Evolutionary conservation across 2,888 invertebrate species (phyloP).

Genomic region (Rhyacophila evoluta): DNA sequence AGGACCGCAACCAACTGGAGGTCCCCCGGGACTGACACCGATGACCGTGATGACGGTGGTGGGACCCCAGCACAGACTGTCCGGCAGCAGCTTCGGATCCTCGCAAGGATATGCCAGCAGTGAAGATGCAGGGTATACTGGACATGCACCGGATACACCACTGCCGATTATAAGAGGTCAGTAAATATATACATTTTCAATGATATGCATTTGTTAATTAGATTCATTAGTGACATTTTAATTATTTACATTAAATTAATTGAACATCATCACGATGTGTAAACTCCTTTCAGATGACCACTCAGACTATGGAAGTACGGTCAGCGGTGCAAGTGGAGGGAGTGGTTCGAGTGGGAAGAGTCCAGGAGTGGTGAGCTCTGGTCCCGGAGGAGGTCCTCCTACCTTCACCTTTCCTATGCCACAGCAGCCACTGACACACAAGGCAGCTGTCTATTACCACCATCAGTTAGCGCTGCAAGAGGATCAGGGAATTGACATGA

Average conservation of each 20-base stretch:
- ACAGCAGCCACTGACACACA: constrained; percentile 78
- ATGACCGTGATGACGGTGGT: constrained; percentile 55
- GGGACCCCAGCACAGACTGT: constrained; percentile 75
- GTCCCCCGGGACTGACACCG: constrained; percentile 60
- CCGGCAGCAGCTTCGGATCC: constrained; percentile 82
- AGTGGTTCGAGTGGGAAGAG: constrained; percentile 72
- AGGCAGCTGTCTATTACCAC: constrained; percentile 83
- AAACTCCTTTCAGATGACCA: constrained; percentile 77
- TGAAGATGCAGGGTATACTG: constrained; percentile 78
- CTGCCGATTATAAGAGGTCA: constrained; percentile 71
- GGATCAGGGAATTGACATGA: constrained; percentile 90
- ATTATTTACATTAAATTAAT: too few relatives aligned
- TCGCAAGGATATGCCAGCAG: constrained; percentile 82
- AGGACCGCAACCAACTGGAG: constrained; percentile 58
- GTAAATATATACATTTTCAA: too few relatives aligned
- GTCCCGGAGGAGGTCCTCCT: constrained; percentile 66
- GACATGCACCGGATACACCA: constrained; percentile 71
- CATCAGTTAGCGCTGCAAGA: constrained; percentile 86
- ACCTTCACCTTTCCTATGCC: constrained; percentile 83
- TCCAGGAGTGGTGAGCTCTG: constrained; percentile 71
- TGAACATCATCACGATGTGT: too few relatives aligned
- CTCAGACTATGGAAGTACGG: constrained; percentile 75
- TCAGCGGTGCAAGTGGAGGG: constrained; percentile 71
- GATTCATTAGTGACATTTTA: too few relatives aligned
- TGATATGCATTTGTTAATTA: too few relatives aligned